Evolutionary conservation across 2,888 invertebrate genomes (phyloP).

Genomic region (Scotopteryx bipunctaria): DNA sequence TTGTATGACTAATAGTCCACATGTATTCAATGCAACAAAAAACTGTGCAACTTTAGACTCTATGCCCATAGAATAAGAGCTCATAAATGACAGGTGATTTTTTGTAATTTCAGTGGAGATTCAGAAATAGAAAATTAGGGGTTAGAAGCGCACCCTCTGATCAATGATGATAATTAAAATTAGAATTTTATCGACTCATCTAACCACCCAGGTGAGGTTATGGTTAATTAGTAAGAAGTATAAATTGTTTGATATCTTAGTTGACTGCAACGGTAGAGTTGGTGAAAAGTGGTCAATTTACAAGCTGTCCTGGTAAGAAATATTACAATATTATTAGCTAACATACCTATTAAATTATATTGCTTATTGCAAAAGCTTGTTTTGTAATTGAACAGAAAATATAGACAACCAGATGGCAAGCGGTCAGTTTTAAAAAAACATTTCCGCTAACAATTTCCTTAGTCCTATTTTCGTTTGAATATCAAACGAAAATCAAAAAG

Average conservation of each 20-base stretch:
- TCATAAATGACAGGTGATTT: conserved; percentile 14
- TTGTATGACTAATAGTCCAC: conserved; percentile 73
- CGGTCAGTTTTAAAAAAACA: conserved; percentile 13
- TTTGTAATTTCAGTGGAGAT: conserved; percentile 33
- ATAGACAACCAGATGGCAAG: conserved; percentile 24
- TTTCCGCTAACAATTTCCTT: conserved; percentile 16
- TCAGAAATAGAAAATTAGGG: conserved; percentile 79
- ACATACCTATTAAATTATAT: conserved; percentile 11
- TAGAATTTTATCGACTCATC: conserved; percentile 66
- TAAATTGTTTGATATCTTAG: not conserved
- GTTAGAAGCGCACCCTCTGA: conserved; percentile 66
- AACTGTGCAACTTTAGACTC: conserved; percentile 13
- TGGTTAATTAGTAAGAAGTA: conserved; percentile 45
- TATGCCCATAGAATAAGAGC: conserved; percentile 5
- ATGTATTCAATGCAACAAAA: conserved; percentile 51
- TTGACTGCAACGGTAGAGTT: not conserved
- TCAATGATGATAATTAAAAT: conserved; percentile 74
- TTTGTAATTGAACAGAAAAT: conserved; percentile 20
- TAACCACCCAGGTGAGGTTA: conserved; percentile 72
- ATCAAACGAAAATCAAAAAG: conserved; percentile 2
- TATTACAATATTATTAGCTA: not conserved
- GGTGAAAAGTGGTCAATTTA: not conserved
- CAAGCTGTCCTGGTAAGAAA: conserved; percentile 1
- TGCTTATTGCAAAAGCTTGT: conserved; percentile 1
- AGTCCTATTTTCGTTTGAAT: conserved; percentile 1